phyloP scores from a whole-genome alignment of 2,797 vertebrate species.

The Pangasius sanitwongsei region DNA sequence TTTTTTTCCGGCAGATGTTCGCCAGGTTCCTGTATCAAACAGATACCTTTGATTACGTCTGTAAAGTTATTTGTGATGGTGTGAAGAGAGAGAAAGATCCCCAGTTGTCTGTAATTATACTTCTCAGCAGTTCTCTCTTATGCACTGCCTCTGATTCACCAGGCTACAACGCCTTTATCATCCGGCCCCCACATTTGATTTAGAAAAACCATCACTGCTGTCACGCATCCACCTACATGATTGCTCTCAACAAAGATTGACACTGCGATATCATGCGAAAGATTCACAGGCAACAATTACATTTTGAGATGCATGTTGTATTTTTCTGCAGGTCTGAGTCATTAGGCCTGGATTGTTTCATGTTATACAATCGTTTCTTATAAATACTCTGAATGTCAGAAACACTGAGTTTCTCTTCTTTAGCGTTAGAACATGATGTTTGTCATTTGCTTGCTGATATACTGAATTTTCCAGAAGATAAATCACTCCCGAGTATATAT shows the following conservation, averaged over 20 bases:
- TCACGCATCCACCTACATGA: constrained; percentile 23
- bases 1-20: not conserved
- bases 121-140: constrained; percentile 20
- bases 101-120: constrained; percentile 24
- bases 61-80: constrained; percentile 24
- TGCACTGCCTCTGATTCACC: constrained; percentile 29
- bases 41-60: not conserved
- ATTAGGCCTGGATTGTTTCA: not conserved
- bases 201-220: constrained; percentile 38
- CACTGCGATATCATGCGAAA: not conserved
- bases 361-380: not conserved
- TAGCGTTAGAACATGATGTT: not conserved
- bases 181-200: constrained; percentile 21
- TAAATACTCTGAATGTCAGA: not conserved
- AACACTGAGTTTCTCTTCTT: not conserved
- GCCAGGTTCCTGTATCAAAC: not conserved
- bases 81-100: not conserved
- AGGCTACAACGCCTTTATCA: constrained; percentile 9
- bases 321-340: constrained; percentile 23
- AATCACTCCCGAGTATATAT: not conserved
- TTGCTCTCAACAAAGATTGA: constrained; percentile 24
- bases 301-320: not conserved
- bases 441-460: not conserved
- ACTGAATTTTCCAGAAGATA: not conserved
- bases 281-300: constrained; percentile 5